Evolutionary conservation across 2,797 vertebrate genomes (phyloP), one percentile per base, ranked within the genome.

Genomic region (Peromyscus attwateri): DNA sequence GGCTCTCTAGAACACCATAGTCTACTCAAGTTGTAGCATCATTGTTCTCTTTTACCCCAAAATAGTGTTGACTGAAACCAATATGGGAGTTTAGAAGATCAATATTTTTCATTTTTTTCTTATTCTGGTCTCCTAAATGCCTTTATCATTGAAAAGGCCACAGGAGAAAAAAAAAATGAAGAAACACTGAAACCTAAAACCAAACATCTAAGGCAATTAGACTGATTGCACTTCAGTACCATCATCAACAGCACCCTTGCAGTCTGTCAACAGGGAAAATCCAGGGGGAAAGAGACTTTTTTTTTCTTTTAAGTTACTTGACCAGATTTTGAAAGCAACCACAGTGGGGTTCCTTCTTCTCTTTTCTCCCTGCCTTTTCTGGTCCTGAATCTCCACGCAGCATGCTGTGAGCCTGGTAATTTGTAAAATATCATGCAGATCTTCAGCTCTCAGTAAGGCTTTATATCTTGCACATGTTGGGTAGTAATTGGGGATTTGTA

Each of bases 401-500:
- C 97, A 97, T 97, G 96, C 98, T 98, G 97, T 97, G 98, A 97
- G 98, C 97, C 82, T 98, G 92, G 96, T 98, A 98, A 98, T 98
- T 98, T 98, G 98, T 98, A 98, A 98, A 98, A 98, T 98, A 98
- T 89, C 25, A 49, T 97, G 93, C 97, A 98, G 98, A 95, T 84
- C 97, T 94, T 97, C 92, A 94, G 95, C 96, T 85, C 94, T 97
- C 95, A 98, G 91, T 92, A 97, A 98, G 49, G 93, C 96, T 98
- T 98, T 98, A 97, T 98, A 96, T 98, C 96, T 98, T 97, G 97
- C 97, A 98, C 98, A 97, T 98, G 98, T 97, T 98, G 97, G 94
- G 97, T 98, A 9, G 80, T 98, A 98, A 98, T 98, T 98, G 98
- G 97, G 97, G 97, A 98, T 98, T 98, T 98, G 98, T 98, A 98